Base-by-base conservation (phyloP, 2,113 vertebrate species). In the Pampusana beccarii region DNA sequence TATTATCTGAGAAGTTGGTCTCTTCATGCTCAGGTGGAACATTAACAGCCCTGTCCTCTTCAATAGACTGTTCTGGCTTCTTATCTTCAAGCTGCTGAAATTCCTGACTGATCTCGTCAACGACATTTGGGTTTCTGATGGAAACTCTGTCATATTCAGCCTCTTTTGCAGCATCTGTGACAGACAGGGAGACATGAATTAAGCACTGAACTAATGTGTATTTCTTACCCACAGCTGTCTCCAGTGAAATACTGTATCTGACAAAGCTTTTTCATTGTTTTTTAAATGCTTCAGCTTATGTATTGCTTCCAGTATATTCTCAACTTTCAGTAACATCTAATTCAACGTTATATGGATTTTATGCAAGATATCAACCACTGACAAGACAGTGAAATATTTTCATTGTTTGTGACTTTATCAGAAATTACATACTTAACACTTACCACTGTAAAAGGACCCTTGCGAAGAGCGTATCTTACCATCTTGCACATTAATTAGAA, bases 111-210 rank as follows among this genome's bases (percentile, higher is more conserved):
- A 10, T 88, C 36, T 94, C 84, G 54, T 85, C 93, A 9, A 75
- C 10, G 31, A 31, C 53, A 67, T 62, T 29, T 1, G 10, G 46
- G 60, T 75, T 96, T 87, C 82, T 67, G 17, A 58, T 29, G 19
- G 38, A 33, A 84, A 60, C 42, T 23, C 29, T 46, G 8, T 77
- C 74, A 64, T 92, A 57, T 70, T 88, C 92, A 54, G 38, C 53
- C 23, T 90, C 88, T 94, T 94, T 20, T 79, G 69, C 80, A 87
- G 11, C 60, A 83, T 60, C 95, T 97, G 29, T 40, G 28, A 64
- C 71, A 77, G 78, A 83, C 4, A 87, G 44, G 48, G 36, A 91
- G 26, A 77, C 28, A 36, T 9, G 11, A 71, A 93, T 84, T 78
- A 75, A 84, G 29, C 48, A 53, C 34, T 40, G 11, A 87, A 40